Evolutionary conservation across 2,888 invertebrate species (phyloP).

Genomic region (Polyommatus icarus): DNA sequence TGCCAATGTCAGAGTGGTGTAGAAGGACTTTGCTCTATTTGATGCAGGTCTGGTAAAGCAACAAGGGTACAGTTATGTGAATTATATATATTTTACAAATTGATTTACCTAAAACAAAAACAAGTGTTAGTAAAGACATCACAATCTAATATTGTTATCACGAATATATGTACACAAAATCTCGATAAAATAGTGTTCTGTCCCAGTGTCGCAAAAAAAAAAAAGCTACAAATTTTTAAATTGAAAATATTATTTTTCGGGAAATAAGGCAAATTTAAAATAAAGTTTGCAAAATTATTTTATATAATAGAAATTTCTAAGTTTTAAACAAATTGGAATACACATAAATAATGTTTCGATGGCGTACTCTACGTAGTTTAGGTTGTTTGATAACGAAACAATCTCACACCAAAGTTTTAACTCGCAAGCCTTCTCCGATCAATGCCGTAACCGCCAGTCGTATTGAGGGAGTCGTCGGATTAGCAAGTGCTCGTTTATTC

Average conservation of each 20-base stretch:
- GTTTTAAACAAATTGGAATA: not conserved
- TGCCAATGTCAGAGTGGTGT: too few species aligned
- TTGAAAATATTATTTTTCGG: not conserved
- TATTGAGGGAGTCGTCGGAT: constrained; percentile 48
- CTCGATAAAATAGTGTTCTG: too few species aligned
- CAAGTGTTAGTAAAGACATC: too few species aligned
- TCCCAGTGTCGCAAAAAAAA: too few species aligned
- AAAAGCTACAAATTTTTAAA: not conserved
- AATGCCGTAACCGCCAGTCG: constrained; percentile 54
- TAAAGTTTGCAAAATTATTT: not conserved
- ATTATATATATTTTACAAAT: too few species aligned
- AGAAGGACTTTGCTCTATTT: too few species aligned
- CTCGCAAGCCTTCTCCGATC: constrained; percentile 55
- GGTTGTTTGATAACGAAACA: constrained; percentile 60
- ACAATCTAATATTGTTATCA: too few species aligned
- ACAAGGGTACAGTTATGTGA: too few species aligned
- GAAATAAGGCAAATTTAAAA: not conserved
- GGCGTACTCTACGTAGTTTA: constrained; percentile 50
- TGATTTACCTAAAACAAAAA: too few species aligned
- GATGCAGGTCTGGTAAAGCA: too few species aligned
- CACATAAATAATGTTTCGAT: constrained; percentile 37
- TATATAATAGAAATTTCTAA: not conserved
- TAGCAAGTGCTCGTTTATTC: constrained; percentile 54
- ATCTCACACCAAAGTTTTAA: constrained; percentile 67
- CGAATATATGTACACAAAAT: too few species aligned